A percentile compares a stretch with the other conserved stretches of the same genome.
Evolutionary conservation across 2,113 vertebrate genomes (phyloP).

Genomic region (Semicossyphus pulcher): DNA sequence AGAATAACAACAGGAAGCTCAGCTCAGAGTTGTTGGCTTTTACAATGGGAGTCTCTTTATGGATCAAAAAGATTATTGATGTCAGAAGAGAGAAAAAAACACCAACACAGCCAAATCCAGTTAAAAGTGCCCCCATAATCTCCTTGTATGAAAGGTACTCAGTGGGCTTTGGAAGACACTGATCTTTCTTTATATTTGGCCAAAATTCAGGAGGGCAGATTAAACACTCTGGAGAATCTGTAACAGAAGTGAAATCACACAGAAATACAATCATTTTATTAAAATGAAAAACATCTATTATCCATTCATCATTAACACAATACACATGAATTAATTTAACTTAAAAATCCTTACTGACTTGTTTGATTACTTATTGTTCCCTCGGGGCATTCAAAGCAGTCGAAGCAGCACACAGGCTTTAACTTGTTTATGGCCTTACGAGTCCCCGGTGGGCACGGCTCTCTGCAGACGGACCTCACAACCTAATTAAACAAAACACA

Average conservation of each 20-base stretch:
- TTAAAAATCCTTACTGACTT: constrained; percentile 51
- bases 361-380: constrained; percentile 81
- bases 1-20: constrained; percentile 75
- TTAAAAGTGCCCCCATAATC: constrained; percentile 72
- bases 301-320: no score
- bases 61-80: constrained; percentile 63
- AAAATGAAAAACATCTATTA: not conserved
- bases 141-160: constrained; percentile 76
- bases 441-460: constrained; percentile 75
- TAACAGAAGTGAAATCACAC: not conserved
- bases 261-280: not conserved
- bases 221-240: constrained; percentile 70
- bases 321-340: not conserved
- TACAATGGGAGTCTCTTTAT: constrained; percentile 71
- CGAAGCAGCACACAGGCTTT: constrained; percentile 80
- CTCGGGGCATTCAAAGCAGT: constrained; percentile 79
- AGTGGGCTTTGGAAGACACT: constrained; percentile 66
- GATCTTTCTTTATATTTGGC: constrained; percentile 70
- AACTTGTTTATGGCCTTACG: constrained; percentile 75
- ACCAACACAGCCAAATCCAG: constrained; percentile 58
- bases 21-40: constrained; percentile 75
- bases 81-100: constrained; percentile 63
- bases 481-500: constrained; percentile 52
- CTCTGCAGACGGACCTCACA: constrained; percentile 76
- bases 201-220: constrained; percentile 69